Percentiles rank a stretch among this genome's conserved stretches.
Evolutionary conservation across 2,797 vertebrate species (phyloP).

Genomic region (Streptopelia turtur): DNA sequence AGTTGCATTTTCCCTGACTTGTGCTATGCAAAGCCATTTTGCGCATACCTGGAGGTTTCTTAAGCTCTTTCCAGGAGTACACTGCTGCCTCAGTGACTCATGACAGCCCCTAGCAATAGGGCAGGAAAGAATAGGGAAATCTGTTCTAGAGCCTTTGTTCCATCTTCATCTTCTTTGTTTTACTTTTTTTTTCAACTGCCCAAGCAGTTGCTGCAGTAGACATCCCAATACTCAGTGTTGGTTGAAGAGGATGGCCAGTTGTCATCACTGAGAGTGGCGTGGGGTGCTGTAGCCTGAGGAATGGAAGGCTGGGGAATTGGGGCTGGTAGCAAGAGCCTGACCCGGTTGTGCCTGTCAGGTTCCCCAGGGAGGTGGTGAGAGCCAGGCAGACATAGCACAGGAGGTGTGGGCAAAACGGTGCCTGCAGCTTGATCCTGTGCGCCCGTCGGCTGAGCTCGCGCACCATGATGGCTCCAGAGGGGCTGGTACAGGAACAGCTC

Average conservation of each 20-base stretch:
- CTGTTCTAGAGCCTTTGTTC: not conserved
- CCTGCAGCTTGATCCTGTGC: not conserved
- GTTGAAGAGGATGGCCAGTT: not conserved
- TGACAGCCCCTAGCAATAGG: not conserved
- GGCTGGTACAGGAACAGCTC: not conserved
- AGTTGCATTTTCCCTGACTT: not conserved
- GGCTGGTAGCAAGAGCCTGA: not conserved
- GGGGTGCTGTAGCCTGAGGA: not conserved
- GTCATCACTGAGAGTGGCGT: not conserved
- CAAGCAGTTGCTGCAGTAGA: not conserved
- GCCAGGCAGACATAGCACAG: rapidly evolving
- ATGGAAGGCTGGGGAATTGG: not conserved
- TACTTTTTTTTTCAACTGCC: not conserved
- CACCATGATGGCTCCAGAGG: not conserved
- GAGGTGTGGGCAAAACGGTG: not conserved
- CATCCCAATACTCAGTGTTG: not conserved
- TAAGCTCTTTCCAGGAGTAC: not conserved
- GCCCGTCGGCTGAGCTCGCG: not conserved
- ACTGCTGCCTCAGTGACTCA: not conserved
- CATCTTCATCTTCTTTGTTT: not conserved
- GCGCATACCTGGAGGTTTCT: not conserved
- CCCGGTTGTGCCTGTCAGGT: rapidly evolving
- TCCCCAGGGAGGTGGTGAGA: not conserved
- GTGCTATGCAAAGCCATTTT: not conserved
- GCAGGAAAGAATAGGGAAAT: not conserved